phyloP scores from a whole-genome alignment of 2,113 vertebrate genomes.

The Embiotoca jacksoni region DNA sequence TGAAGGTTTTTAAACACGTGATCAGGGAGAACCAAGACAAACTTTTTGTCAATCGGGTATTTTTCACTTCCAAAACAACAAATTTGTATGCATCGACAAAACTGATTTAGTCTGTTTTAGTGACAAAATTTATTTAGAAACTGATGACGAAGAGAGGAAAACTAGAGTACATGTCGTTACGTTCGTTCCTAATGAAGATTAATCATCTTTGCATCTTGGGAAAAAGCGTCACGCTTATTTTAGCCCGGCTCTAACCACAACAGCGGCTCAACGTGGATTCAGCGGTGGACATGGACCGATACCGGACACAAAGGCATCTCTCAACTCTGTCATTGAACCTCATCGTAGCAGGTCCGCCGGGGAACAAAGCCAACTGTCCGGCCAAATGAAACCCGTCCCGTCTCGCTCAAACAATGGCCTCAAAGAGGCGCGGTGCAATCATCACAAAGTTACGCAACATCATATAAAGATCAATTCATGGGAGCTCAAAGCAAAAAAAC shows the following conservation, averaged over 20 bases:
- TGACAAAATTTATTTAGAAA: background rate
- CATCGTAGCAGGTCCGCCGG: conserved; percentile 58
- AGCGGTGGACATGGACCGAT: conserved; percentile 38
- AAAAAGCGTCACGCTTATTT: conserved; percentile 1
- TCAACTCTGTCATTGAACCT: conserved; percentile 66
- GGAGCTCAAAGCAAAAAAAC: conserved; percentile 59
- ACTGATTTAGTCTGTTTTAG: background rate
- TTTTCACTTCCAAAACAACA: no score
- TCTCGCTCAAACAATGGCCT: conserved; percentile 76
- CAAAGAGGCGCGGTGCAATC: conserved; percentile 71
- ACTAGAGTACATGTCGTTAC: background rate
- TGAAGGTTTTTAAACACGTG: no score
- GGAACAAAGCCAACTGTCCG: conserved; percentile 78
- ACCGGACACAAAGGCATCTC: conserved; percentile 66
- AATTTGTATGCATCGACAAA: background rate
- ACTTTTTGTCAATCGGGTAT: no score
- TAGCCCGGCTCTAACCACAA: conserved; percentile 22
- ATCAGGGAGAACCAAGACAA: no score
- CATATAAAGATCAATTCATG: conserved; percentile 71
- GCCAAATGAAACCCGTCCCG: conserved; percentile 73
- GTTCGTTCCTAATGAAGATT: background rate
- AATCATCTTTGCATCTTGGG: conserved; percentile 4
- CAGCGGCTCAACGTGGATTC: conserved; percentile 40
- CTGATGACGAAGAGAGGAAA: background rate
- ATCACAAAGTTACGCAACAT: conserved; percentile 74